Conservation (phyloP, 2,888 invertebrate genomes). For the Drosophila affinis region DNA sequence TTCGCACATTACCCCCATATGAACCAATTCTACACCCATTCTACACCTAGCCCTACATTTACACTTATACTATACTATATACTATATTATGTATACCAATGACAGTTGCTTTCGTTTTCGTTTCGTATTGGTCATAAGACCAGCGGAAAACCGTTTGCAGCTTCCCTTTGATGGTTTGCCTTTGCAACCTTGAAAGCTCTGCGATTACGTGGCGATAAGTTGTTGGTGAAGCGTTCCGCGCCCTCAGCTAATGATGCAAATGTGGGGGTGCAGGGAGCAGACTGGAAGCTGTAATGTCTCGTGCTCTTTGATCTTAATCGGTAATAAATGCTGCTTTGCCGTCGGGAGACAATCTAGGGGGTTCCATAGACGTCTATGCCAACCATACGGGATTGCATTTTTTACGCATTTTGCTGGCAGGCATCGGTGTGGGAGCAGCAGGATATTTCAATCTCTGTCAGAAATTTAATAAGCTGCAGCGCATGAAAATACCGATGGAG, state of each 20-base stretch:
- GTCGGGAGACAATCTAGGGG: slow-evolving; percentile 34
- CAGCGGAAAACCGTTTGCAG: neutral
- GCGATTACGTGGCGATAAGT: neutral
- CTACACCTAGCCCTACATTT: no score
- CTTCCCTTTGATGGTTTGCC: neutral
- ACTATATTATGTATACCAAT: neutral
- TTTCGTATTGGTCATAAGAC: neutral
- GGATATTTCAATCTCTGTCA: slow-evolving; percentile 13
- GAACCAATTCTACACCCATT: no score
- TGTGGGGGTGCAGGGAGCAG: neutral
- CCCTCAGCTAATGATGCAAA: neutral
- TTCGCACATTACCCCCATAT: no score
- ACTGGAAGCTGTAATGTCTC: neutral
- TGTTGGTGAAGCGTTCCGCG: neutral
- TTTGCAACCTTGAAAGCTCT: no score
- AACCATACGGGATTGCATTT: slow-evolving; percentile 48
- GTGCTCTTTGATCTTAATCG: neutral
- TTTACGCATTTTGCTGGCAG: slow-evolving; percentile 27
- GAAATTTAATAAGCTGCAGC: slow-evolving; percentile 47
- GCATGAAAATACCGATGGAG: slow-evolving; percentile 13
- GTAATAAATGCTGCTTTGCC: slow-evolving; percentile 20
- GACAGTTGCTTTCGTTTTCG: neutral
- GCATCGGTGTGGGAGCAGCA: slow-evolving; percentile 1
- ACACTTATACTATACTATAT: no score
- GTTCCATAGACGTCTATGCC: slow-evolving; percentile 30